Evolutionary conservation across 2,113 vertebrate species (phyloP), one percentile per base, ranked within the genome.

Genomic region (Microtus montanus): DNA sequence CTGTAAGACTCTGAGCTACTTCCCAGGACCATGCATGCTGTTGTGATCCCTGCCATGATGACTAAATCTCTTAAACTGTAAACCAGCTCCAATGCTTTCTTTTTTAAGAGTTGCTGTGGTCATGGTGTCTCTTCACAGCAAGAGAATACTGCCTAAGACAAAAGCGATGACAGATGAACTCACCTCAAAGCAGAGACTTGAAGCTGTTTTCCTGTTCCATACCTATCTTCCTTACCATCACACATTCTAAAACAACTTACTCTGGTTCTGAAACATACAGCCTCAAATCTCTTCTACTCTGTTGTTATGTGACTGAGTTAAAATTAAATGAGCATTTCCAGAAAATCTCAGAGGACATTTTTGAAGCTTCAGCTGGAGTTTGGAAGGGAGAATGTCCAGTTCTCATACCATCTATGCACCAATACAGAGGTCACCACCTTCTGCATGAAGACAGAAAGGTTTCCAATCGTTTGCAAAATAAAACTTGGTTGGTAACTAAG

Each of bases 391-490:
- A 30, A 19, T 22, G 38, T 74, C 35, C 30, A 35, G 13, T 87
- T 87, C 47, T 61, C 44, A 61, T 13, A 47, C 20, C 52, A 68
- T 74, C 89, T 85, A 58, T 35, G 30, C 52, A 33, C 35, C 63
- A 33, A 0, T 41, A 35, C 22, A 63, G 52, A 74, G 22, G 33
- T 88, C 7, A 79, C 11, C 87, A 38, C 91, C 54, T 49, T 49
- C 77, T 87, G 66, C 15, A 26, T 44, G 54, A 84, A 92, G 15
- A 92, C 64, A 91, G 33, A 6, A 89, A 1, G 4, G 44, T 70
- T 88, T 95, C 52, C 35, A 90, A 77, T 66, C 33, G 26, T 71
- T 95, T 95, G 64, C 28, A 61, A 96, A 91, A 70, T 49, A 68
- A 96, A 92, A 88, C 66, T 44, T 95, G 14, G 73, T 75, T 58